Evolutionary conservation across 2,797 vertebrate genomes (phyloP).

Genomic region (Phrynocephalus guinanensis): DNA sequence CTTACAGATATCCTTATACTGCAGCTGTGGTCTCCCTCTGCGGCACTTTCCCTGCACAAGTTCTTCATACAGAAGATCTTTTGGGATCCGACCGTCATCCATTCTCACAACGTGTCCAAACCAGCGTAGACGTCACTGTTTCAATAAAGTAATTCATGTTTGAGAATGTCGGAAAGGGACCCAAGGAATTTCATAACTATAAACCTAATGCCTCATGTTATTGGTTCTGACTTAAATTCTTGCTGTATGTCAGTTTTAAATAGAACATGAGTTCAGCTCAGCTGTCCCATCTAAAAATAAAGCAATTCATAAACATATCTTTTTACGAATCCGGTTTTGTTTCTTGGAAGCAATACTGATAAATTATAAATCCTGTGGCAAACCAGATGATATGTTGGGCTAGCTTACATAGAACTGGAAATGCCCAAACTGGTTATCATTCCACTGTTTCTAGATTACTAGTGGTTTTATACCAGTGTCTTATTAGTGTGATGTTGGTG

Average conservation of each 20-base stretch:
- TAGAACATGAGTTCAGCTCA: neutral
- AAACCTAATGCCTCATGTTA: slow-evolving; percentile 1
- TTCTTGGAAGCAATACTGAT: neutral
- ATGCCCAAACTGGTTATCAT: neutral
- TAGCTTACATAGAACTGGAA: neutral
- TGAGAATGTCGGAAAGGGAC: neutral
- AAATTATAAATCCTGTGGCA: neutral
- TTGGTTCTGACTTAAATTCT: neutral
- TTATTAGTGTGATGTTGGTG: neutral
- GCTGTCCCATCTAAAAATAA: neutral
- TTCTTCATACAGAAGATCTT: no score
- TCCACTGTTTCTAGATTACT: neutral
- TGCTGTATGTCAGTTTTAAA: slow-evolving; percentile 14
- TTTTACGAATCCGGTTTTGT: neutral
- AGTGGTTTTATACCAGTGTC: neutral
- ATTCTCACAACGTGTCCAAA: no score
- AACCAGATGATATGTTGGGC: neutral
- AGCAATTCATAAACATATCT: neutral
- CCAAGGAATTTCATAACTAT: neutral
- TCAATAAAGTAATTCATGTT: slow-evolving; percentile 31
- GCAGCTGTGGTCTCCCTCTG: no score
- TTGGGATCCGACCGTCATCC: no score
- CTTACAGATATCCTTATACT: no score
- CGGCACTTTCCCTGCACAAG: no score
- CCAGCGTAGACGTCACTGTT: no score